Base-by-base conservation (phyloP, 2,113 vertebrate species). In the Amblyornis subalaris region DNA sequence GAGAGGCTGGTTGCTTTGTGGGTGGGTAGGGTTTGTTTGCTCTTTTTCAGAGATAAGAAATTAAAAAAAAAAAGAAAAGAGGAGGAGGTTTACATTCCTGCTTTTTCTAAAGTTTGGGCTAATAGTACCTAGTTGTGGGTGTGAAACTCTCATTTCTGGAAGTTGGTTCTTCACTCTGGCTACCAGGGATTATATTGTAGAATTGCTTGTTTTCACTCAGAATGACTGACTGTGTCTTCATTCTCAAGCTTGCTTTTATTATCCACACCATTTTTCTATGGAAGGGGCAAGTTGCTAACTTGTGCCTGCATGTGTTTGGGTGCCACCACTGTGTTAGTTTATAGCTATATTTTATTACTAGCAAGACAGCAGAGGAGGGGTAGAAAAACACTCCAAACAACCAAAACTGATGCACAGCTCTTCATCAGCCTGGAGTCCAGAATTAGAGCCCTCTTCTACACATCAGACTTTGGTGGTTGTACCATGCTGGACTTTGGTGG, bases 231-330 rank as follows among this genome's bases (percentile, higher is more conserved):
- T 31, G 6, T 70, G 53, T 73, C 17, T 85, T 81, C 57, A 15
- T 71, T 55, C 60, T 38, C 31, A 10, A 50, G 50, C 33, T 91
- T 57, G 44, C 61, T 48, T 87, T 78, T 64, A n/a, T 54, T 91
- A 73, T 20, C 15, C 36, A 31, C 20, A n/a, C 13, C 1, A 0
- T 65, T 85, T 53, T 7, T 16, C 33, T 36, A 0, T 42, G 23
- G 40, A 53, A 94, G 10, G 29, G 45, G 5, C 45, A 45, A 33
- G n/a, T 57, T 85, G 25, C 33, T 73, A 42, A 73, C 19, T 7
- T 2, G 0, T 69, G 74, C 66, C 23, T 90, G 61, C 50, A n/a
- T 8, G 2, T 53, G 7, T 50, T 70, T 73, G 47, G 29, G 26
- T 64, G 42, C 42, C 53, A 72, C 22, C 31, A 14, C 31, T 61